These are phyloP conservation scores for Paramormyrops hopkinsi DNA, from an alignment of 2,797 vertebrate genomes.

Conservation along the genomic window DNA sequence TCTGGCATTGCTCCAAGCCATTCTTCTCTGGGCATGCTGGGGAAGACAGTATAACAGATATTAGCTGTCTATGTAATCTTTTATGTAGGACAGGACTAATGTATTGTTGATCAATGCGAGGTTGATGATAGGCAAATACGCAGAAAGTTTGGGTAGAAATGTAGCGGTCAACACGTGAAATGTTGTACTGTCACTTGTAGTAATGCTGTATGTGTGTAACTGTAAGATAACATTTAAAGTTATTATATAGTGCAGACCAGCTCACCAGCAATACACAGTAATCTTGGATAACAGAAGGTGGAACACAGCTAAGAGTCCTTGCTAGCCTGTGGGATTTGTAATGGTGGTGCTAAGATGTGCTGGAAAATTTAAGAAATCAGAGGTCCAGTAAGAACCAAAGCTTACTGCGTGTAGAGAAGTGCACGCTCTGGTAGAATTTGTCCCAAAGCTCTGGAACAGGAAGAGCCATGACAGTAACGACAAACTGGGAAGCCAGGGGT, in stretches of 20 bases:
- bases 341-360: neutral
- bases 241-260: neutral
- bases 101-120: neutral
- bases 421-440: slow-evolving; percentile 49
- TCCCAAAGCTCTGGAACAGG: slow-evolving; percentile 64
- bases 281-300: neutral
- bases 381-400: neutral
- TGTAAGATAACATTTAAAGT: neutral
- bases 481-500: slow-evolving; percentile 54
- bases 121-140: neutral
- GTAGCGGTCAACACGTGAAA: neutral
- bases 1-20: slow-evolving; percentile 56
- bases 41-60: slow-evolving; percentile 29
- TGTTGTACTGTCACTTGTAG: neutral
- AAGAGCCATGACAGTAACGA: slow-evolving; percentile 62
- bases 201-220: neutral
- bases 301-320: neutral
- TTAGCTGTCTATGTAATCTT: neutral
- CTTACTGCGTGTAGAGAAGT: slow-evolving; percentile 62
- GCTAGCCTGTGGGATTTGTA: neutral
- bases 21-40: slow-evolving; percentile 67
- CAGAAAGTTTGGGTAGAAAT: neutral
- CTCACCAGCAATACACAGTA: neutral
- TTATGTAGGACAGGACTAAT: neutral
- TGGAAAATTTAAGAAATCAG: neutral